phyloP scores from a whole-genome alignment of 2,797 vertebrate genomes.

The Acestrorhynchus altus region DNA sequence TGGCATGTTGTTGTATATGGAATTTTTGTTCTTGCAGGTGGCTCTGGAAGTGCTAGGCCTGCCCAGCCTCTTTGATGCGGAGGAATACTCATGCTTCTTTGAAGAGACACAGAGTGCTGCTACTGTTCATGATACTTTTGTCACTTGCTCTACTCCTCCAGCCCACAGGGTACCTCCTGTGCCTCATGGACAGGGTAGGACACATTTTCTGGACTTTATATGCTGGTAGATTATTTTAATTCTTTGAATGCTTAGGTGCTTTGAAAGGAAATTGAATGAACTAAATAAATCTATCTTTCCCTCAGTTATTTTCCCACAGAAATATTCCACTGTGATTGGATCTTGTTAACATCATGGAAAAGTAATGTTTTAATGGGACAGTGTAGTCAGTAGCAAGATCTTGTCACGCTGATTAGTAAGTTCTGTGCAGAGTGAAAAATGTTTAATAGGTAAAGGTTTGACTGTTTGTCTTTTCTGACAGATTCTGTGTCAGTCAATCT shows the following conservation, averaged over 20 bases:
- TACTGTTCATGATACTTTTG: constrained; percentile 78
- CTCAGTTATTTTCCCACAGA: neutral
- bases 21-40: constrained; percentile 73
- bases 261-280: neutral
- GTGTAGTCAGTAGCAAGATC: neutral
- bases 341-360: neutral
- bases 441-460: neutral
- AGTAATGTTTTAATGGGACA: neutral
- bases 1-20: neutral
- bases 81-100: constrained; percentile 91
- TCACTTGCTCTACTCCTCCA: constrained; percentile 88
- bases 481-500: constrained; percentile 89
- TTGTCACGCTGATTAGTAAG: neutral
- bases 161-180: constrained; percentile 81
- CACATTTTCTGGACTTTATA: neutral
- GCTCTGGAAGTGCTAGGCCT: constrained; percentile 84
- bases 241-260: neutral
- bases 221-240: neutral
- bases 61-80: constrained; percentile 81
- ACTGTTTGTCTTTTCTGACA: constrained; percentile 65
- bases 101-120: constrained; percentile 87
- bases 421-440: neutral
- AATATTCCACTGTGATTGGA: neutral
- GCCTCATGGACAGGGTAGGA: constrained; percentile 85
- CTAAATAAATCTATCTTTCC: neutral